phyloP scores from a whole-genome alignment of 1,140 invertebrate genomes.

The Meloidogyne chitwoodi region DNA sequence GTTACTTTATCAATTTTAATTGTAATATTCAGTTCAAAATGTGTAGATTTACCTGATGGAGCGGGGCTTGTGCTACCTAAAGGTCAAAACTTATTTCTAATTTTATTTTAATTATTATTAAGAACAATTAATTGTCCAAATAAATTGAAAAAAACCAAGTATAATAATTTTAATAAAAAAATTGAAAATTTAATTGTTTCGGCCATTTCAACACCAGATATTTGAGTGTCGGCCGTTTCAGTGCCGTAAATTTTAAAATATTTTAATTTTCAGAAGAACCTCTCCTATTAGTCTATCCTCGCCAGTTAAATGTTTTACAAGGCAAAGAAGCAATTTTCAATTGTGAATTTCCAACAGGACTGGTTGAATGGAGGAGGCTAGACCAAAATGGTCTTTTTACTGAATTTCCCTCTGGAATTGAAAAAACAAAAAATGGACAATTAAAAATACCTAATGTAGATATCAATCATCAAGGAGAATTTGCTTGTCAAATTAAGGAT shows the following conservation, averaged over 20 bases:
- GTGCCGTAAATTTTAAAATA: neutral
- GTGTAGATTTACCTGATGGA: neutral
- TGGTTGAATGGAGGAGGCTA: neutral
- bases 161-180: neutral
- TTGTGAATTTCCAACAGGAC: neutral
- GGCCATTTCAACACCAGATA: too few species aligned
- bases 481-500: neutral
- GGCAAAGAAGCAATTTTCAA: neutral
- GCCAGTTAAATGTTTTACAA: neutral
- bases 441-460: neutral
- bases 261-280: neutral
- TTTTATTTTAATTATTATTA: neutral
- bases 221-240: too few species aligned
- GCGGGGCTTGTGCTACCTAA: neutral
- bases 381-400: neutral
- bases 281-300: neutral
- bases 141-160: too few species aligned
- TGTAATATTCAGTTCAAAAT: slow-evolving; percentile 3
- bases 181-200: neutral
- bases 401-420: neutral
- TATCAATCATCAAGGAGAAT: neutral
- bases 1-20: slow-evolving; percentile 7
- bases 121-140: too few species aligned
- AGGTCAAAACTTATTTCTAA: neutral
- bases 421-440: neutral